These are phyloP conservation scores for Meloidogyne floridensis DNA, from an alignment of 1,140 invertebrate genomes.

Conservation along the genomic window DNA sequence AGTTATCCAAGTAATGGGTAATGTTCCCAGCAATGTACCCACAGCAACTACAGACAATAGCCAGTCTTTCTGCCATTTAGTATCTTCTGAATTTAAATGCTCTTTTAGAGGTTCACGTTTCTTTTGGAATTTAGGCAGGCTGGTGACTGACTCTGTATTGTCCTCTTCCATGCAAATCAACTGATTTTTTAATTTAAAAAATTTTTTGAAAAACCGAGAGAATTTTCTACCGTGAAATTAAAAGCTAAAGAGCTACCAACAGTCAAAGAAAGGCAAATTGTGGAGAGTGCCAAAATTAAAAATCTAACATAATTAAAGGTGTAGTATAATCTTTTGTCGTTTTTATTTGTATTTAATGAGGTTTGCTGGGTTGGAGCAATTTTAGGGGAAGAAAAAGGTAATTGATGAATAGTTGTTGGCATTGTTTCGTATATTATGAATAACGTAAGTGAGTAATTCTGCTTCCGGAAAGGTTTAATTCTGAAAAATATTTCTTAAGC, in stretches of 20 bases:
- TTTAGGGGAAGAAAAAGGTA: neutral
- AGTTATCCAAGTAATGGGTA: slow-evolving; percentile 1
- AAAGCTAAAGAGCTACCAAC: neutral
- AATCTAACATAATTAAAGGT: neutral
- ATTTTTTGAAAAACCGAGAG: neutral
- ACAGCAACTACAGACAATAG: neutral
- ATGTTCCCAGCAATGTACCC: neutral
- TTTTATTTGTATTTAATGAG: neutral
- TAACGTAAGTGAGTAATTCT: too few relatives aligned
- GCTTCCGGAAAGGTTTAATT: too few relatives aligned
- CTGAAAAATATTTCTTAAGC: too few relatives aligned
- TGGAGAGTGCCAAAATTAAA: neutral
- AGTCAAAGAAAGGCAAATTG: neutral
- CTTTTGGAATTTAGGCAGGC: neutral
- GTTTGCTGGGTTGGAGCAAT: neutral
- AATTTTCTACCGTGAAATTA: neutral
- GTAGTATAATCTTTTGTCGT: neutral
- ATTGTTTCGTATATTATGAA: neutral
- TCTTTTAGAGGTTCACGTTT: neutral
- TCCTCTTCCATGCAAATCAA: neutral
- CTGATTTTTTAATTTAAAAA: neutral
- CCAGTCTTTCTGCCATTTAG: neutral
- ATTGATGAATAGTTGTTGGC: neutral
- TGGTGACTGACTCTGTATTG: neutral
- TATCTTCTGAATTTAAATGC: neutral